Evolutionary conservation across 2,113 vertebrate species (phyloP), one percentile per base, ranked within the genome.

Genomic region (Tringa solitaria): DNA sequence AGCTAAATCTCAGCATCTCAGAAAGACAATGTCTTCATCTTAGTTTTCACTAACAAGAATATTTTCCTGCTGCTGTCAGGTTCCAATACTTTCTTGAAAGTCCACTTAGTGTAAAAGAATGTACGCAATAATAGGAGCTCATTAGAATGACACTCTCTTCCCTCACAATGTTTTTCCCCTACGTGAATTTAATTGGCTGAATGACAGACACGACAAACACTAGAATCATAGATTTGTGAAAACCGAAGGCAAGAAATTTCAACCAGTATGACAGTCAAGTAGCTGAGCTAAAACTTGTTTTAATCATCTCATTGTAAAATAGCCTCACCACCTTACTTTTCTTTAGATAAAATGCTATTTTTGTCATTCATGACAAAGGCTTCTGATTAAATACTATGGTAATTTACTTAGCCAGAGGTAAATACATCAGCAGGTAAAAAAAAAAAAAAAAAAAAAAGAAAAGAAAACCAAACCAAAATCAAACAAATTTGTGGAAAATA

Each of bases 51-150:
- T 86, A 82, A 91, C 48, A 94, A 89, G 64, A 84, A 85, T 48
- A 37, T 35, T 80, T 93, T 80, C 39, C 61, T 91, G 95, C 60
- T 87, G 28, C 68, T 95, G 83, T 92, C 80, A 92, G 37, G 18
- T 88, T 94, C 54, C 20, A 4, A 65, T 73, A 72, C 22, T 69
- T 79, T 70, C 43, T 59, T 88, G 72, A 93, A 89, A 90, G 96
- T 72, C 54, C 61, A 92, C 41, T 76, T 93, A 61, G 33, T 51
- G n/a, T 81, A 83, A 24, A 75, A 83, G 80, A 93, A 84, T 43
- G 80, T 95, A 95, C 96, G 91, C 84, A 95, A 91, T 95, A 95
- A 94, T 92, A 91, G 75, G 48, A 91, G 33, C 84, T 97, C 90
- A 94, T 96, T 94, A 96, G 53, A 90, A 95, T 81, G 84, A 93